These are phyloP conservation scores for Linnaemya tessellans DNA, from an alignment of 2,888 invertebrate species.

Conservation along the genomic window DNA sequence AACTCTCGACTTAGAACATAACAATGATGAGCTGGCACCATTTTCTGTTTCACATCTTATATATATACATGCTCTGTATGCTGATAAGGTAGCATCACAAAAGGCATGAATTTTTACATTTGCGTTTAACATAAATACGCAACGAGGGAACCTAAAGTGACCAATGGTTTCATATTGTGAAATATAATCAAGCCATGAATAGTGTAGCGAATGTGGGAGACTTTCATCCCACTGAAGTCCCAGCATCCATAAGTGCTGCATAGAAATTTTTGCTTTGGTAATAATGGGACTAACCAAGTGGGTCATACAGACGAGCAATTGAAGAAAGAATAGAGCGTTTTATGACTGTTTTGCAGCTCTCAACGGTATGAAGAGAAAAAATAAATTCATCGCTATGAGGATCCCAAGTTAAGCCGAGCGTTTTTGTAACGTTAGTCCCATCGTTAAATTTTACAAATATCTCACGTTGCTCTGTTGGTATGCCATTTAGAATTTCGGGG, in stretches of 20 bases:
- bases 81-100: conserved; percentile 32
- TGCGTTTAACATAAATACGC: neutral
- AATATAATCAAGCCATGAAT: neutral
- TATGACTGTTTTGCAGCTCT: neutral
- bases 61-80: conserved; percentile 44
- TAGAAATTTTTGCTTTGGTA: conserved; percentile 12
- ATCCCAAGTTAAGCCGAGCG: no score
- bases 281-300: neutral
- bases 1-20: conserved; percentile 60
- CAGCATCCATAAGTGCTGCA: conserved; percentile 14
- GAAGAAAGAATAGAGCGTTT: conserved; percentile 3
- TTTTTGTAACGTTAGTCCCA: conserved; percentile 33
- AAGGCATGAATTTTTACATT: conserved; percentile 51
- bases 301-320: conserved; percentile 25
- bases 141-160: conserved; percentile 8
- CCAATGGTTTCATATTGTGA: conserved; percentile 26
- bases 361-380: neutral
- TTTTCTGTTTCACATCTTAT: conserved; percentile 29
- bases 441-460: neutral
- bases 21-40: conserved; percentile 3
- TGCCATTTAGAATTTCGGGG: neutral
- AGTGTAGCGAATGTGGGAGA: conserved; percentile 4
- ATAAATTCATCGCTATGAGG: conserved; percentile 2
- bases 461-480: neutral
- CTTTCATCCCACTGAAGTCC: conserved; percentile 14